Percentiles rank a stretch among this genome's conserved stretches.
Conservation (phyloP, 1,140 invertebrate species). For the Drosophila equinoxialis region DNA sequence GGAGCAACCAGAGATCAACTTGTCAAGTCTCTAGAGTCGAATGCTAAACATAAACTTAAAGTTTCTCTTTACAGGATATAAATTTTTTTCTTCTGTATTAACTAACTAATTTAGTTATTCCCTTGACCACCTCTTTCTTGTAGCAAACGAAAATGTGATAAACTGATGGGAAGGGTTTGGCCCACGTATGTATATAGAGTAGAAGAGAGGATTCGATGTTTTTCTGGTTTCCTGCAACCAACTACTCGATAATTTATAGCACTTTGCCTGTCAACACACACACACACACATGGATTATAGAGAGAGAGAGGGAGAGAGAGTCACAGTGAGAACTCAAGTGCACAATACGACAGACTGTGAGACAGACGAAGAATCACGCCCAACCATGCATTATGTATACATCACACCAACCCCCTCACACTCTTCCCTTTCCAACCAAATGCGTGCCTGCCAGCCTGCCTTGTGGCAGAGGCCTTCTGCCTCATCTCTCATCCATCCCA, state of each 20-base stretch:
- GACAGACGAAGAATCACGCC: conserved; percentile 60
- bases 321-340: conserved; percentile 49
- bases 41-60: conserved; percentile 5
- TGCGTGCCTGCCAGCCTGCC: conserved; percentile 45
- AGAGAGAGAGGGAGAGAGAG: background rate
- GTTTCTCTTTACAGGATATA: background rate
- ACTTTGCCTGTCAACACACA: conserved; percentile 67
- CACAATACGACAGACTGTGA: conserved; percentile 45
- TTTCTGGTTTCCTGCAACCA: conserved; percentile 47
- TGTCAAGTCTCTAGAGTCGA: background rate
- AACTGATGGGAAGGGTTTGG: background rate
- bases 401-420: conserved; percentile 10
- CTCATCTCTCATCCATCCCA: background rate
- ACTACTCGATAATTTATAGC: conserved; percentile 79
- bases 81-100: background rate
- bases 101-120: conserved; percentile 18
- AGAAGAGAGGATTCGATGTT: conserved; percentile 2
- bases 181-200: background rate
- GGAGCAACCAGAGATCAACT: conserved; percentile 15
- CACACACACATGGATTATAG: background rate
- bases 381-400: conserved; percentile 71
- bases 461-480: background rate
- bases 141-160: conserved; percentile 16
- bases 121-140: conserved; percentile 20
- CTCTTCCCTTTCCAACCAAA: conserved; percentile 2